phyloP scores from a whole-genome alignment of 2,797 vertebrate genomes.

The Acipenser ruthenus region DNA sequence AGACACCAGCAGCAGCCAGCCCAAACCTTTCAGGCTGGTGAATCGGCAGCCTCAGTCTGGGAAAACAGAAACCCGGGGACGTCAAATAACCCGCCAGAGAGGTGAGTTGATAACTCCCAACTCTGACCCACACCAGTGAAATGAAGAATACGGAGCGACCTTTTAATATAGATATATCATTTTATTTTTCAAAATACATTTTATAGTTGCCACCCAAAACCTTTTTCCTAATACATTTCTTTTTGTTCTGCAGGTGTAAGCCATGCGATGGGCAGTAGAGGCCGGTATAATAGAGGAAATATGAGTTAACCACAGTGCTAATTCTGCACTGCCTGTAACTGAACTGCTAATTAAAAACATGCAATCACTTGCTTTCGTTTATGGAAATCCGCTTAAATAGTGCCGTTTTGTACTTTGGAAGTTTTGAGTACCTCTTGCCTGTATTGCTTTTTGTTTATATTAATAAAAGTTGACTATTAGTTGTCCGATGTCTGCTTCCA shows the following conservation, averaged over 20 bases:
- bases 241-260: slow-evolving; percentile 54
- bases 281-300: slow-evolving; percentile 80
- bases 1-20: slow-evolving; percentile 81
- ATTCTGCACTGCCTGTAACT: slow-evolving; percentile 8
- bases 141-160: too few species aligned
- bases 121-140: too few species aligned
- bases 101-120: slow-evolving; percentile 44
- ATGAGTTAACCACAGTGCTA: slow-evolving; percentile 34
- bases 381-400: slow-evolving; percentile 3
- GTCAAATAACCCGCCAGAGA: slow-evolving; percentile 77
- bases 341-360: slow-evolving; percentile 18
- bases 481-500: too few species aligned
- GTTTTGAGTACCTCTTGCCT: slow-evolving; percentile 39
- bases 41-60: slow-evolving; percentile 77
- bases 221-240: slow-evolving; percentile 1
- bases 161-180: too few species aligned
- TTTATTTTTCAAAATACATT: too few species aligned
- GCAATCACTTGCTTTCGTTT: neutral
- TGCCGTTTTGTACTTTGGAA: slow-evolving; percentile 24
- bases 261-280: slow-evolving; percentile 68
- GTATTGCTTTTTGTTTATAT: slow-evolving; percentile 55
- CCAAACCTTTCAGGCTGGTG: slow-evolving; percentile 65
- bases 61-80: slow-evolving; percentile 72
- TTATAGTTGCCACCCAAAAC: too few species aligned
- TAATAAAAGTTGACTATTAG: slow-evolving; percentile 66